A percentile compares a stretch with the other conserved stretches of the same genome.
Conservation (phyloP, 2,888 invertebrate species). For the Drosophila helvetica region DNA sequence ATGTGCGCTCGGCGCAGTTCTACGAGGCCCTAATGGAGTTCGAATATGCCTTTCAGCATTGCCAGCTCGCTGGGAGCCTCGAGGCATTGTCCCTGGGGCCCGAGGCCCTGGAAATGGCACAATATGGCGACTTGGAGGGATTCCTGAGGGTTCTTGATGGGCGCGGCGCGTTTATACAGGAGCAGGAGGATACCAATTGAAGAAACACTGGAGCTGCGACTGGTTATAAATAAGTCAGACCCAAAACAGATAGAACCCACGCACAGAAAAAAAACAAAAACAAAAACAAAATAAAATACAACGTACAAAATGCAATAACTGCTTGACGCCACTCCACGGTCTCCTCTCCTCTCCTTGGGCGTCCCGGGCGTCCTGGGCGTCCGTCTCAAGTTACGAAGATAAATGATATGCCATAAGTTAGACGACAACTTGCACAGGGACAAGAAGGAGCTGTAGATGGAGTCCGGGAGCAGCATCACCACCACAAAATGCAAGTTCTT, state of each 20-base stretch:
- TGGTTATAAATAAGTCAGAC: conserved; percentile 11
- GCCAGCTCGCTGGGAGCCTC: background rate
- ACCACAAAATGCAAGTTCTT: background rate
- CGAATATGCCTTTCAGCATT: background rate
- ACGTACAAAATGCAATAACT: conserved; percentile 66
- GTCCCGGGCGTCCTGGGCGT: background rate
- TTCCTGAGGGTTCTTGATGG: conserved; percentile 87
- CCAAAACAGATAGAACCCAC: conserved; percentile 8
- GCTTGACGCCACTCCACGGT: conserved; percentile 22
- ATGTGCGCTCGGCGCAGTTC: conserved; percentile 95
- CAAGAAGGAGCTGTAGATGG: conserved; percentile 28
- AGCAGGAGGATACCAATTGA: conserved; percentile 9
- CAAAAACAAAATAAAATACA: conserved; percentile 7
- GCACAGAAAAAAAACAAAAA: background rate
- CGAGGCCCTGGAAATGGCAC: conserved; percentile 95
- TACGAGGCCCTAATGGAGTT: conserved; percentile 91
- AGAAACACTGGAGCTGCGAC: background rate
- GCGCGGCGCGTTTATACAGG: background rate
- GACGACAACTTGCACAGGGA: conserved; percentile 73
- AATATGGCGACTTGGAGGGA: conserved; percentile 94
- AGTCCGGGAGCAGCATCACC: background rate
- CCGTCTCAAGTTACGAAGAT: conserved; percentile 71
- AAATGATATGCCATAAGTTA: conserved; percentile 80
- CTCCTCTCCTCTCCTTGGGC: background rate
- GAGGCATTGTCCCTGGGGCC: background rate